Base-by-base conservation (phyloP, 2,113 vertebrate genomes). In the Passerina amoena region DNA sequence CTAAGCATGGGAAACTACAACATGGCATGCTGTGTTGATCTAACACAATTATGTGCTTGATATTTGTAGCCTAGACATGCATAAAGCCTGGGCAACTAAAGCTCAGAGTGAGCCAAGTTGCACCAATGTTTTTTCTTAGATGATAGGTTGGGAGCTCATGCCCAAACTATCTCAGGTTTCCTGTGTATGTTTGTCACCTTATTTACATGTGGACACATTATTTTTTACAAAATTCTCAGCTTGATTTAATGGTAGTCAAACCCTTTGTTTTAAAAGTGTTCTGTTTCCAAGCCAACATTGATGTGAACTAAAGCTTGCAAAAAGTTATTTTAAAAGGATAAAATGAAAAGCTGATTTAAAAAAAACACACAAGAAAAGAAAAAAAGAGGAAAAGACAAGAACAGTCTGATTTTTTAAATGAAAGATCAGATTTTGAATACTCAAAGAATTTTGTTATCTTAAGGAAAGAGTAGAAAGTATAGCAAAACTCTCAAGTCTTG, bases 31-130 rank as follows among this genome's bases (percentile, higher is more conserved):
- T 23, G 11, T 6, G 9, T 11, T 72, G 23, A 17, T 40, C 31
- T 81, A 33, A 68, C 35, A 53, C 12, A 44, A 44, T 48, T 44
- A 40, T 1, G 5, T 54, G 12, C 23, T 59, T 51, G 22, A 2
- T 64, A n/a, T 8, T 4, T 48, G 33, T 12, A 35, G 40, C 53
- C 17, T n/a, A 57, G 38, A 33, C 17, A 13, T 7, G 22, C 4
- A 69, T 25, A 78, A 44, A 78, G 2, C 28, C 68, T 72, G 3
- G 31, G 21, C 11, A 88, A 51, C 14, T n/a, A 16, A 82, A 92
- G 10, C 14, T 40, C 9, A 53, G 72, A 59, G 9, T 40, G n/a
- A 51, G 14, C 9, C 0, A 0, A 53, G 31, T 51, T 66, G 4
- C 12, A 60, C 21, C 14, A 24, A 4, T 14, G 6, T 3, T 44